Evolutionary conservation across 2,797 vertebrate genomes (phyloP), one percentile per base, ranked within the genome.

Genomic region (Falco concolor): DNA sequence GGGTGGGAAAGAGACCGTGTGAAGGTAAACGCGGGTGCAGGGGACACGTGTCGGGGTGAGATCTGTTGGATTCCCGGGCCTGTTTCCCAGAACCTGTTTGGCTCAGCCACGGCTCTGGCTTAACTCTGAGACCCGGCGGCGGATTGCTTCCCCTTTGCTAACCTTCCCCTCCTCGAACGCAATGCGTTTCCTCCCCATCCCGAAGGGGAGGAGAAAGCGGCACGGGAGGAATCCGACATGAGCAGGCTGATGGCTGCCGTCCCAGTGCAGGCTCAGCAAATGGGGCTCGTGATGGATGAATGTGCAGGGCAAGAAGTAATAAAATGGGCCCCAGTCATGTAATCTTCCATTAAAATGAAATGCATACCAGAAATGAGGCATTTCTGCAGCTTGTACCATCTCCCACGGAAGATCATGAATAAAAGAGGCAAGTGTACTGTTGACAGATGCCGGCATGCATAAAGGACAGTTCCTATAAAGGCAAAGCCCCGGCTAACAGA

Each of bases 401-500:
- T 97, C 97, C 96, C 97, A 94, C 84, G 56, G 97, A 98, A 97
- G 98, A 98, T 97, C 97, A 97, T 98, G 97, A 98, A 98, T 98
- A 98, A 98, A 98, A 96, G 96, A 95, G 97, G 95, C 96, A 95
- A 98, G 97, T 95, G 96, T 94, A 87, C 97, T 93, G 98, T 97
- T 97, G 98, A 98, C 98, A 98, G 98, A 98, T 98, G 98, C 98
- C 97, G 95, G 97, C 97, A 94, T 91, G 97, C 98, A 98, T 97
- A 98, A 98, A 98, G 97, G 98, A 98, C 96, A 97, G 97, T 97
- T 97, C 97, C 97, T 97, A 97, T 97, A 97, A 98, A 98, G 97
- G 97, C 97, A 96, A 96, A 97, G 97, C 97, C 97, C 97, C 34
- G 93, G 97, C 97, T 98, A 98, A 98, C 99, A 99, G 99, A 99